Evolutionary conservation across 2,113 vertebrate species (phyloP).

Genomic region (Plotosus lineatus): DNA sequence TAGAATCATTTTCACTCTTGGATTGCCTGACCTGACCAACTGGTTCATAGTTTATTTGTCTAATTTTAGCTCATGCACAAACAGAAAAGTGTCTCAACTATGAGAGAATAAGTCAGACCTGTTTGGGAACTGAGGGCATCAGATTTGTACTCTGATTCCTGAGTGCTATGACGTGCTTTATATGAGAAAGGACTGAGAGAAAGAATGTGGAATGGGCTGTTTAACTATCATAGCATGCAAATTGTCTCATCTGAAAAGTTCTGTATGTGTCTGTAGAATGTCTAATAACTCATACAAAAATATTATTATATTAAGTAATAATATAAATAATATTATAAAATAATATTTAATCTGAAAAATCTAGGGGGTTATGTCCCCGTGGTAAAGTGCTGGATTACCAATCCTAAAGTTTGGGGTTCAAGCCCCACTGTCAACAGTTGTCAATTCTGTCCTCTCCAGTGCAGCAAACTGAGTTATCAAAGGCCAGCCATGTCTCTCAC

Average conservation of each 20-base stretch:
- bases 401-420: too few species aligned
- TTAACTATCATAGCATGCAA: not conserved
- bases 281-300: too few species aligned
- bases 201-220: slow-evolving; percentile 45
- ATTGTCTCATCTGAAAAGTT: not conserved
- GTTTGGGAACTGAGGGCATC: slow-evolving; percentile 34
- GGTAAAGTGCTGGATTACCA: too few species aligned
- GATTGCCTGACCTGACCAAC: not conserved
- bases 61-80: slow-evolving; percentile 38
- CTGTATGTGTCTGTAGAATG: not conserved
- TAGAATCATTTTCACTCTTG: slow-evolving; percentile 17
- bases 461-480: too few species aligned
- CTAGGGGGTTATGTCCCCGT: too few species aligned
- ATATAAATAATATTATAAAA: too few species aligned
- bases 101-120: slow-evolving; percentile 39
- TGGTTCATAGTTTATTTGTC: slow-evolving; percentile 16
- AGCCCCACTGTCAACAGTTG: too few species aligned
- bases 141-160: slow-evolving; percentile 24
- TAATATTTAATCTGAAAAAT: too few species aligned
- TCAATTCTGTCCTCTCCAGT: too few species aligned
- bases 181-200: slow-evolving; percentile 1
- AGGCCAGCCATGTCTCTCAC: too few species aligned
- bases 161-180: slow-evolving; percentile 23
- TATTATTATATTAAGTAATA: too few species aligned
- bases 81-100: not conserved